Evolutionary conservation across 2,797 vertebrate genomes (phyloP), one percentile per base, ranked within the genome.

Genomic region (Anomalospiza imberbis): DNA sequence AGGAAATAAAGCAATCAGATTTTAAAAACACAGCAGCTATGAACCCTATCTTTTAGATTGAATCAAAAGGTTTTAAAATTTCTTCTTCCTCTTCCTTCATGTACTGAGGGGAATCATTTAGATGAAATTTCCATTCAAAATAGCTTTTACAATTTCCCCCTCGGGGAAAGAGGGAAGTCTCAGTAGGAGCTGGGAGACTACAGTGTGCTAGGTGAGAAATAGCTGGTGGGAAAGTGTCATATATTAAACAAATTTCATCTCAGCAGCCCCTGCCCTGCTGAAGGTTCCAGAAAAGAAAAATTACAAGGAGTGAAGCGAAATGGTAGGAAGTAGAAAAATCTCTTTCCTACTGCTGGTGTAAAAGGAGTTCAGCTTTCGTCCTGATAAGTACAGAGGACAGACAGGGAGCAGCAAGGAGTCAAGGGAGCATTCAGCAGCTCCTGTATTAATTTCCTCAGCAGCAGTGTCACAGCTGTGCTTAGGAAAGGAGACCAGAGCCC

Each of bases 51-150:
- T 89, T 89, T 74, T 66, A 77, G 57, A 57, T 16, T 79, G 60
- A 62, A 89, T 67, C 42, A 68, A 73, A 89, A 70, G 19, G 9
- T 42, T 88, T 85, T 82, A 10, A 72, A n/a, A 5, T 82, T 76
- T 87, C 88, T 94, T 81, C n/a, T 84, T 65, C 24, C 19, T 70
- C n/a, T 84, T 65, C 34, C n/a, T 77, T 48, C 22, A 9, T n/a
- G 45, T 34, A 74, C 36, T 17, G 36, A 67, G 48, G 17, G 54
- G 54, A 79, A 79, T 85, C 29, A 66, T 65, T 77, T 42, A 36
- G 82, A 94, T 67, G 11, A 81, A 81, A 86, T 74, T 95, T 89
- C n/a, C 44, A 74, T 71, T 84, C 68, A 84, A 84, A 84, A 80
- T 26, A 53, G 32, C 32, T 87, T 91, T 93, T 91, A 85, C 58